Evolutionary conservation across 2,797 vertebrate species (phyloP), one percentile per base, ranked within the genome.

Genomic region (Coluber constrictor): DNA sequence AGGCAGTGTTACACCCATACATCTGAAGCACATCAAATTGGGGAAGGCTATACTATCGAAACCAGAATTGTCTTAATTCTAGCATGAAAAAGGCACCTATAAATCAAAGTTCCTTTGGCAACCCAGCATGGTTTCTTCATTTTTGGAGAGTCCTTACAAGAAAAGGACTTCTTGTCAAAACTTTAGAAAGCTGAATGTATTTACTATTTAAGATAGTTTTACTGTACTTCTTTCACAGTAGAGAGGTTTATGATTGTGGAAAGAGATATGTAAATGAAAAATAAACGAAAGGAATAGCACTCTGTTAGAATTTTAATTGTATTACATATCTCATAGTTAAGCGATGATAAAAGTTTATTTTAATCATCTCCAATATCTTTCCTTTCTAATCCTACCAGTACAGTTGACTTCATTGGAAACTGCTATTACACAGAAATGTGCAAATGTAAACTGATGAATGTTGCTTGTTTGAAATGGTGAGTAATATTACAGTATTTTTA

Each of bases 391-490:
- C 23, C 93, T 89, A 99, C 93, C 90, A 99, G 99, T 89, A 98
- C 99, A 54, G 98, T 99, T 32, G 99, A 99, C 97, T 99, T 99
- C 97, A 99, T 98, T 83, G 99, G 99, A 94, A 98, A 98, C 98
- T 99, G 99, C 97, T 99, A 99, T 96, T 99, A 98, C 3, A 99
- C 99, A 0, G 98, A 99, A 83, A 98, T 98, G 97, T 99, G 99
- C 98, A 98, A 98, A 93, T 99, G 99, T 97, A 99, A 98, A 92
- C 97, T 99, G 97, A 99, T 98, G 97, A 98, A 99, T 97, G 98
- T 99, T 2, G 99, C 99, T 0, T 99, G 99, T 94, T 96, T 99
- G n/a, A 99, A 99, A 97, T 99, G 99, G 99, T 99, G 98, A 95
- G 98, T 97, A 92, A 43, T 79, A 1, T 5, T 29, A 86, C 57